phyloP scores from a whole-genome alignment of 2,797 vertebrate genomes.

The Pipistrellus pipistrellus region DNA sequence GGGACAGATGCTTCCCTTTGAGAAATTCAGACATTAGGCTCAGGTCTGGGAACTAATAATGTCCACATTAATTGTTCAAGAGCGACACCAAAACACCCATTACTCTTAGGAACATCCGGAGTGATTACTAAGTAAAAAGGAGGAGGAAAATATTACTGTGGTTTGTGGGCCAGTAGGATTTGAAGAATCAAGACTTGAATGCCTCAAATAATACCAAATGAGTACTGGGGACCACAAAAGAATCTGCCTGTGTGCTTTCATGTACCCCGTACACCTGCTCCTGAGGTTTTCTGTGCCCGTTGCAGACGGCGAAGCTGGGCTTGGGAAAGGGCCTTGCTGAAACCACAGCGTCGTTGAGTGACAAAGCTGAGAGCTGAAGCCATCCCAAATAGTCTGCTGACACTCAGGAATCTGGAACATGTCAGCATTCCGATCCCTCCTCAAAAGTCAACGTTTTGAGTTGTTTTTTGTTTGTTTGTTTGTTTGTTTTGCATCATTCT shows the following conservation, averaged over 20 bases:
- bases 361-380: background rate
- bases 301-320: background rate
- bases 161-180: background rate
- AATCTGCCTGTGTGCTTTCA: background rate
- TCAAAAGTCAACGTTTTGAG: background rate
- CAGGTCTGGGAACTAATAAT: background rate
- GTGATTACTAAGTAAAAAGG: slow-evolving; percentile 9
- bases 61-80: background rate
- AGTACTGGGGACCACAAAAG: background rate
- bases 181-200: slow-evolving; percentile 1
- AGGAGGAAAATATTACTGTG: background rate
- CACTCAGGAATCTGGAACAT: background rate
- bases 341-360: background rate
- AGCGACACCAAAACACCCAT: background rate
- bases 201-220: background rate
- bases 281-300: background rate
- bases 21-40: slow-evolving; percentile 19
- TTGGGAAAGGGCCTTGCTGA: background rate
- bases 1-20: background rate
- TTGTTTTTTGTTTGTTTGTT: background rate
- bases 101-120: background rate
- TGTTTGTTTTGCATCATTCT: background rate
- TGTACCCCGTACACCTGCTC: background rate
- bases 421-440: background rate
- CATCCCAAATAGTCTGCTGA: no score